These are phyloP conservation scores for Labeo catla DNA, from an alignment of 2,113 vertebrate species.

Conservation along the genomic window DNA sequence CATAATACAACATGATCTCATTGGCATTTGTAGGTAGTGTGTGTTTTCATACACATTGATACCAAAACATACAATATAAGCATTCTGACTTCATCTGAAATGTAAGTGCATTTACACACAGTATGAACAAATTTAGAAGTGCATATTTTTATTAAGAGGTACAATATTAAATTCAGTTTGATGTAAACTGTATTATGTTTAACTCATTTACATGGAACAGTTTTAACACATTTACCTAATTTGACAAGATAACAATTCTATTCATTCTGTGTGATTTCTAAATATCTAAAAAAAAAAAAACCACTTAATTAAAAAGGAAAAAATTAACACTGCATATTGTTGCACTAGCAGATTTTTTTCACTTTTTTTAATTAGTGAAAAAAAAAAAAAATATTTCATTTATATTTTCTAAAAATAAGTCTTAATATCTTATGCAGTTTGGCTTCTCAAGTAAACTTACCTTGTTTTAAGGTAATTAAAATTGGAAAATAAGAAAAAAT, in stretches of 20 bases:
- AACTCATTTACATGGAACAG: no score
- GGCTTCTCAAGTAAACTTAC: not conserved
- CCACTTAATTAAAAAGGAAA: not conserved
- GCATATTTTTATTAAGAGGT: not conserved
- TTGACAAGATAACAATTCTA: not conserved
- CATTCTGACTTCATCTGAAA: not conserved
- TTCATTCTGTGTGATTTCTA: not conserved
- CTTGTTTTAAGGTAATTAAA: not conserved
- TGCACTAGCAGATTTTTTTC: not conserved
- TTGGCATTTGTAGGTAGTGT: no score
- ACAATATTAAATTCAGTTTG: not conserved
- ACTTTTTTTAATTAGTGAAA: not conserved
- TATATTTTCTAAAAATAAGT: not conserved
- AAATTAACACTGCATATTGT: not conserved
- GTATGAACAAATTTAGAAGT: not conserved
- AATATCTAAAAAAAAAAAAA: not conserved
- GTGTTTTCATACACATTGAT: not conserved
- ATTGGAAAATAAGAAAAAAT: not conserved
- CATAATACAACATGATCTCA: not conserved
- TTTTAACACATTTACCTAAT: not conserved
- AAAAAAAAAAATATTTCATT: not conserved
- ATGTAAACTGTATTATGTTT: no score
- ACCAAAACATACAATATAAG: not conserved
- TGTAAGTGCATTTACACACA: not conserved
- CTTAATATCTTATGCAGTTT: not conserved